Evolutionary conservation across 2,797 vertebrate species (phyloP), one percentile per base, ranked within the genome.

Genomic region (Silurus lanzhouensis): DNA sequence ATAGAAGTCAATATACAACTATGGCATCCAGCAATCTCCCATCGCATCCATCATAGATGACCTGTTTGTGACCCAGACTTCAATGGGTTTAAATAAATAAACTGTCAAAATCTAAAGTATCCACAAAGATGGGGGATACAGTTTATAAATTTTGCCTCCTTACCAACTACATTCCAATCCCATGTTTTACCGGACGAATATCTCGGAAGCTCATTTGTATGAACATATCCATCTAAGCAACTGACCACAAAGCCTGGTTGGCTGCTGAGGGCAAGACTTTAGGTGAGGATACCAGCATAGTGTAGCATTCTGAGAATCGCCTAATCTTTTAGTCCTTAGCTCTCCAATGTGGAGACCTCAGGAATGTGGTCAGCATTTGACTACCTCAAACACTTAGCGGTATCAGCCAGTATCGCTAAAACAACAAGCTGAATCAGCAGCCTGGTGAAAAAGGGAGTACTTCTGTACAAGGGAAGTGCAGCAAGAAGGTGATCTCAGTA

Each of bases 341-440:
- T 22, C 17, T 57, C 15, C 64, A 68, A 46, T 67, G 64, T 57
- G 64, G 25, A 68, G 66, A 70, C 52, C 64, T 82, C 17, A 82
- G 57, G 48, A 70, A 82, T 70, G 80, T 82, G 80, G 66, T 82
- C 64, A 82, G 64, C 48, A 58, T 31, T 70, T 57, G 12, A 82
- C 48, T 1, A 55, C 64, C 66, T 57, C 48, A 82, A 70, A 44
- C 66, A 48, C 15, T 82, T 58, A n/a, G 27, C 25, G 38, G 5
- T 66, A 82, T 82, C 25, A 1, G 27, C 22, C 78, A 82, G 10
- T 38, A 82, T 27, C 13, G 52, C 46, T 70, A 52, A 68, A 81
- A 81, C 61, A 81, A 70, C 80, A 82, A 82, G 52, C 25, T 82
- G 64, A 70, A 52, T 66, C 44, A 66, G 63, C 61, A 52, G n/a